phyloP scores from a whole-genome alignment of 1,140 invertebrate genomes.

The Laupala kohalensis region DNA sequence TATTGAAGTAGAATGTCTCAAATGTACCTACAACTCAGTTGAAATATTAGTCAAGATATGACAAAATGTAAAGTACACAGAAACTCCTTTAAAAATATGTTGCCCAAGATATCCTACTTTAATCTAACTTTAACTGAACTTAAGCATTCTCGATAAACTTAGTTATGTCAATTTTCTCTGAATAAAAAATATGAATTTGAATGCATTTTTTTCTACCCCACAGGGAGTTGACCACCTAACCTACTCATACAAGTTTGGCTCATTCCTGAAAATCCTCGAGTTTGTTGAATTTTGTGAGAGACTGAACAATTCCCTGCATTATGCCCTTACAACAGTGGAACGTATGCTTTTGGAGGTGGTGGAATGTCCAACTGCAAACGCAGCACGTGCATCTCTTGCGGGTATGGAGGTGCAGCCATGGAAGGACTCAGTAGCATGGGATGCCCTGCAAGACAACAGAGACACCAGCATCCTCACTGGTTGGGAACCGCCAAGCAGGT shows the following conservation, averaged over 20 bases:
- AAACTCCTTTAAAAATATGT: too few relatives aligned
- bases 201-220: too few relatives aligned
- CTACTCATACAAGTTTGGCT: constrained; percentile 85
- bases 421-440: constrained; percentile 36
- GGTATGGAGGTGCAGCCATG: constrained; percentile 41
- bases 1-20: too few relatives aligned
- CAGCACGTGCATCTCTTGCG: constrained; percentile 18
- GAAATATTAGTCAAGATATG: too few relatives aligned
- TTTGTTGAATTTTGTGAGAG: constrained; percentile 73
- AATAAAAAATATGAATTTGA: too few relatives aligned
- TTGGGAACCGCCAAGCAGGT: constrained; percentile 10
- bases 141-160: too few relatives aligned
- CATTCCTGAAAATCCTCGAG: constrained; percentile 82
- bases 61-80: too few relatives aligned
- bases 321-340: constrained; percentile 60
- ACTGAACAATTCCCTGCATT: constrained; percentile 71
- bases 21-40: too few relatives aligned
- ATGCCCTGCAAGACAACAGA: constrained; percentile 26
- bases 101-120: too few relatives aligned
- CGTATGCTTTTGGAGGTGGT: constrained; percentile 65
- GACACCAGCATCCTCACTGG: background rate
- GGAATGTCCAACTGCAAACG: constrained; percentile 27
- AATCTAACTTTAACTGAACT: too few relatives aligned
- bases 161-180: too few relatives aligned
- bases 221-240: constrained; percentile 84